Base-by-base conservation (phyloP, 2,888 invertebrate genomes). In the Antitype chi region DNA sequence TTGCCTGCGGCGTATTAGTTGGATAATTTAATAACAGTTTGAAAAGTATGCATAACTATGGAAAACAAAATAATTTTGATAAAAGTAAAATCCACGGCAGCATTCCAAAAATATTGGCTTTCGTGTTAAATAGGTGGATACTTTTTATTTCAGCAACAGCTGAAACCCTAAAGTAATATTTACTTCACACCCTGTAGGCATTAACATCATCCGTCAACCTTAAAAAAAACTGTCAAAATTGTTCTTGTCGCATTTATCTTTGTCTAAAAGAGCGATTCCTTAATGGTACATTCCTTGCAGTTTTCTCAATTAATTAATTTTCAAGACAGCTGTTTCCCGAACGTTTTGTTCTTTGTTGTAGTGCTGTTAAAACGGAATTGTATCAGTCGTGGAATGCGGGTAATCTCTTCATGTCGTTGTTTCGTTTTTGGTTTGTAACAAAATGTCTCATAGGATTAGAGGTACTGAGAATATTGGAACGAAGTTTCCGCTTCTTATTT, bases 241-340 rank as follows among this genome's bases (percentile, higher is more conserved):
- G 64, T 72, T 81, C 59, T 55, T 20, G 43, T 47, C 60, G 20
- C 81, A 85, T 82, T 80, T 72, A 85, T 82, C 85, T 72, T 55
- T 85, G 82, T 82, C 81, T 15, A 59, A 80, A 69, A 71, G 84
- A 85, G 82, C 74, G 66, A 87, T 81, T 72, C 66, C 74, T 64
- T 76, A 75, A 85, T 71, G 71, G 69, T 70, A 74, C 68, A 77
- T 78, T 73, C 79, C 74, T 57, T 84, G 67, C 72, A 82, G 73
- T 84, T 76, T 76, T 78, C 75, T 76, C 49, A 78, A 82, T 75
- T 85, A 78, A 84, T 78, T 73, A 76, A 82, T 70, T 85, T 78
- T 76, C 70, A 49, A 74, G 78, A 70, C 75, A 80, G 74, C 67
- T 71, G 68, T 66, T 52, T 80, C 71, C 52, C 32, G 32, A 69